Evolutionary conservation across 2,888 invertebrate genomes (phyloP).

Genomic region (Stenichneumon culpator): DNA sequence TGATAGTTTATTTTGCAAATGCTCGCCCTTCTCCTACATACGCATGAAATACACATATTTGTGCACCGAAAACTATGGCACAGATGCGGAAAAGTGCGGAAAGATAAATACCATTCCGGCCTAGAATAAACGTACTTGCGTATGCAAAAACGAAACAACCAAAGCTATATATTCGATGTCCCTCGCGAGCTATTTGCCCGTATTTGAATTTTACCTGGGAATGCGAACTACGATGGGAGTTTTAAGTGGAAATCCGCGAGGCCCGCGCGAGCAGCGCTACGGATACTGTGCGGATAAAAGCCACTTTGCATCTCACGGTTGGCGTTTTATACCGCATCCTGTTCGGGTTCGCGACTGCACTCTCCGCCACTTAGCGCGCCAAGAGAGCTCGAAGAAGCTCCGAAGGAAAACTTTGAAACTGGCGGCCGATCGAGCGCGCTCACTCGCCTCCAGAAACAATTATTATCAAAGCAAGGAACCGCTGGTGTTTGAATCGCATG

Average conservation of each 20-base stretch:
- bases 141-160: not conserved
- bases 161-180: not conserved
- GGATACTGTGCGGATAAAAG: constrained; percentile 10
- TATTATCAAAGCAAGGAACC: not conserved
- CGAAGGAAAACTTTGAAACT: constrained; percentile 4
- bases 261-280: not conserved
- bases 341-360: not conserved
- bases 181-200: constrained; percentile 12
- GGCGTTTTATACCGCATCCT: not conserved
- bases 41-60: not conserved
- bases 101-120: not conserved
- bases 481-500: not conserved
- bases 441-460: constrained; percentile 7
- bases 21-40: not conserved
- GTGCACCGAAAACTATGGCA: not conserved
- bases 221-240: not conserved
- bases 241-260: constrained; percentile 15
- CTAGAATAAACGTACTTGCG: not conserved
- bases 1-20: not conserved
- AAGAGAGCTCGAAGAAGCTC: constrained; percentile 5
- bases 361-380: not conserved
- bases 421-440: not conserved
- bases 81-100: not conserved
- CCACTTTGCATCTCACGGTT: constrained; percentile 17
- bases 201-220: not conserved